These are phyloP conservation scores for Leguminivora glycinivorella DNA, from an alignment of 1,140 invertebrate species.

Conservation along the genomic window DNA sequence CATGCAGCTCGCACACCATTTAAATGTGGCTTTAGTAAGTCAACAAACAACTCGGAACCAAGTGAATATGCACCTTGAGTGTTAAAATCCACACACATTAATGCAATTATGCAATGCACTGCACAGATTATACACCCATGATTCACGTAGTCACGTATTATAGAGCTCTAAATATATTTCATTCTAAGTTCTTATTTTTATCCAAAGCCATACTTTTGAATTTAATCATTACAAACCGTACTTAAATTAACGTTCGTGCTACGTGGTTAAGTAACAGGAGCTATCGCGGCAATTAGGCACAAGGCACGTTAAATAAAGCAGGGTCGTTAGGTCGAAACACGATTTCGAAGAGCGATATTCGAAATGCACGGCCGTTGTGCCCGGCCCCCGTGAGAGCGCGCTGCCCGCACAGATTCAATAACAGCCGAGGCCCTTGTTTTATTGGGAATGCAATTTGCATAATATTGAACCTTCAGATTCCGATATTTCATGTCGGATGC, in stretches of 20 bases:
- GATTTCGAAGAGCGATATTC: conserved; percentile 3
- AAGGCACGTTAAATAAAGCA: conserved; percentile 4
- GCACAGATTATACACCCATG: no score
- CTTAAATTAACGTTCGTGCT: background rate
- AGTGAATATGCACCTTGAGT: no score
- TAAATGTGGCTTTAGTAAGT: no score
- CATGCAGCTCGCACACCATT: no score
- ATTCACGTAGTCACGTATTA: no score
- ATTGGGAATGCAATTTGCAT: conserved; percentile 24
- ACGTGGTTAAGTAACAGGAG: background rate
- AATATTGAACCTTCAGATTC: conserved; percentile 24
- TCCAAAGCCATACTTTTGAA: no score
- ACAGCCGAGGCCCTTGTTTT: conserved; percentile 9
- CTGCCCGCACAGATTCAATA: conserved; percentile 10
- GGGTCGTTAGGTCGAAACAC: conserved; percentile 7
- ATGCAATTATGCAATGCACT: no score
- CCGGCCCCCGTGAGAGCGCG: background rate
- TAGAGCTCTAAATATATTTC: no score
- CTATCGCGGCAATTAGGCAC: conserved; percentile 6
- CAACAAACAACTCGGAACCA: no score
- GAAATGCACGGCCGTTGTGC: background rate
- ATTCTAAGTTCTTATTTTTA: no score
- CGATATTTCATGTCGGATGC: conserved; percentile 7
- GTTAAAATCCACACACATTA: no score
- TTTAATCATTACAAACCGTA: no score